Conservation (phyloP, 1,140 invertebrate genomes). For the Zaprionus taronus region DNA sequence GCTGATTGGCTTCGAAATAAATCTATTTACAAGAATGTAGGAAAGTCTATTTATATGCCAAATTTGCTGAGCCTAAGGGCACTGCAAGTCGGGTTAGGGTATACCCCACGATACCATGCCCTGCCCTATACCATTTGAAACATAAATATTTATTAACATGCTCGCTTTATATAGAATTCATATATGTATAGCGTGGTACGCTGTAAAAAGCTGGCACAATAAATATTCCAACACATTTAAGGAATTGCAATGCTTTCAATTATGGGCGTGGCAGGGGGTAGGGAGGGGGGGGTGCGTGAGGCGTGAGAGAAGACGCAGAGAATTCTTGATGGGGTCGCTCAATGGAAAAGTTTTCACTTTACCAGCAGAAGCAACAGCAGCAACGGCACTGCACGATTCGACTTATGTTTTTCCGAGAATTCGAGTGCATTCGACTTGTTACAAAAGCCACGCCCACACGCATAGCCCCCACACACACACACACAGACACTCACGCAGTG, state of each 20-base stretch:
- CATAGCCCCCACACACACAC: not conserved
- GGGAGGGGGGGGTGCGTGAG: not conserved
- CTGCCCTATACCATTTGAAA: not conserved
- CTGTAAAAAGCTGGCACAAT: constrained; percentile 18
- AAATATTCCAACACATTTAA: constrained; percentile 36
- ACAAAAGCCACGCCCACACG: constrained; percentile 26
- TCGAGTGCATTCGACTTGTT: constrained; percentile 37
- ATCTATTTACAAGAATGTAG: not conserved
- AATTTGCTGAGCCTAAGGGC: not conserved
- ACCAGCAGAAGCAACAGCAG: not conserved
- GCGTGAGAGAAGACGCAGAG: not conserved
- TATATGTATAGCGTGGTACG: not conserved
- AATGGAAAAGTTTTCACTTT: constrained; percentile 34
- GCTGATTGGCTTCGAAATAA: not conserved
- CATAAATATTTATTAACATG: constrained; percentile 10
- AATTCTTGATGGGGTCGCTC: constrained; percentile 35
- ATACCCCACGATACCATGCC: not conserved
- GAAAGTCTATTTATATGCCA: not conserved
- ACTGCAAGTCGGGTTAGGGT: not conserved
- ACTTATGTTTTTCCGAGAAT: constrained; percentile 36
- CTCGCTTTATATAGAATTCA: not conserved
- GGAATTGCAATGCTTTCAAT: constrained; percentile 40
- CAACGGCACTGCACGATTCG: constrained; percentile 17
- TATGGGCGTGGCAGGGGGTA: constrained; percentile 1
- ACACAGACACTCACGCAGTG: not conserved